Base-by-base conservation (phyloP, 1,140 invertebrate species). In the Stegodyphus mimosarum region DNA sequence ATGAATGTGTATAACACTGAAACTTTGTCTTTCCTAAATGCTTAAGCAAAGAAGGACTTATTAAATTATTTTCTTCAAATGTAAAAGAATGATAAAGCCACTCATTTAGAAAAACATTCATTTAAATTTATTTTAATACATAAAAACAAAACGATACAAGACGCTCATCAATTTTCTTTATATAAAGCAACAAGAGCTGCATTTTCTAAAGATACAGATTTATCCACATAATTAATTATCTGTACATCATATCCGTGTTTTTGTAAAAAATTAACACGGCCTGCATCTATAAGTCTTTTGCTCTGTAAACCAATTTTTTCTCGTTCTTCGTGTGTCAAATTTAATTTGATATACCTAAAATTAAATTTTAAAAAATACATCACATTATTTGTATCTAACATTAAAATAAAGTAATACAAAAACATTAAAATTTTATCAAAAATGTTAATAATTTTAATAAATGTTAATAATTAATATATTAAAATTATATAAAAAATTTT, bases 201-300 rank as follows among this genome's bases (percentile, higher is more conserved):
- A 91, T 96, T 97, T 90, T 97, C 95, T 13, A 93, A 91, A 0
- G 95, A 95, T 5, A 94, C 90, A 52, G 91, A 89, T 6, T 89
- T 87, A 33, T 93, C 90, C 60, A 94, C 94, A 89, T 95, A 96
- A 88, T 93, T 91, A 87, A 93, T 91, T 33, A 96, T 90, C 2
- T 90, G 88, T 76, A 92, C 92, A 5, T 93, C 87, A 88, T 94
- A 94, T 15, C 93, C 93, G 49, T 92, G 83, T 0, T 90, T 88
- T 73, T 91, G 88, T 63, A 97, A 90, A 90, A 92, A 94, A 15
- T 92, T 88, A n/a, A 95, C 89, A 9, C 95, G 91, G 3, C 94
- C 95, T 91, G 92, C 93, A 89, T 96, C 95, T 17, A 96, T 90
- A 17, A 96, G 87, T 69, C 92, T 91, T 91, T 97, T 96, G 53